Conservation (phyloP, 2,797 vertebrate species). For the Rhabdomys pumilio region DNA sequence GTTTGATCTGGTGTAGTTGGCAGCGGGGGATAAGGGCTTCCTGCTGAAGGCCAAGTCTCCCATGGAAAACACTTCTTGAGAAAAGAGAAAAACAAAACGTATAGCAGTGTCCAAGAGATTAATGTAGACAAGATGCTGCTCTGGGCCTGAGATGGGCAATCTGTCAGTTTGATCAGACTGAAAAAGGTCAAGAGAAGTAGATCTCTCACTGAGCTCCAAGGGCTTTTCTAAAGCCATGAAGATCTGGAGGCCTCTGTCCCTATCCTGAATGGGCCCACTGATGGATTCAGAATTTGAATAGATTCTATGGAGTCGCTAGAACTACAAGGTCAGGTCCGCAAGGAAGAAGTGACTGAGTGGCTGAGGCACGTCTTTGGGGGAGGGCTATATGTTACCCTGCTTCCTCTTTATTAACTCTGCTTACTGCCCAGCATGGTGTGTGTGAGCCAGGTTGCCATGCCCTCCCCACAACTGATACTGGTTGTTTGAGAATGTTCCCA, state of each 20-base stretch:
- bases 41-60: not conserved
- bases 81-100: not conserved
- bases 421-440: not conserved
- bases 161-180: not conserved
- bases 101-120: not conserved
- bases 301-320: not conserved
- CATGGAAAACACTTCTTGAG: not conserved
- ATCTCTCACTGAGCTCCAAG: not conserved
- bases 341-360: too few species aligned
- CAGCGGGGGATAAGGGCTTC: not conserved
- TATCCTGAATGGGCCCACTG: not conserved
- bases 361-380: not conserved
- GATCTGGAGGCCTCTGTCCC: too few species aligned
- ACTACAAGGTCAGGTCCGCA: too few species aligned
- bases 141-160: not conserved
- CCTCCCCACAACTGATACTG: not conserved
- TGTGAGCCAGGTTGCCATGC: not conserved
- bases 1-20: not conserved
- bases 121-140: not conserved
- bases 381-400: not conserved
- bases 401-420: not conserved
- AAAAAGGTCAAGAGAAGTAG: not conserved
- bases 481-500: not conserved
- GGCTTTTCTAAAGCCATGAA: not conserved
- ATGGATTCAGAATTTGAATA: not conserved